Evolutionary conservation across 2,113 vertebrate genomes (phyloP), one percentile per base, ranked within the genome.

Genomic region (Cettia cetti): DNA sequence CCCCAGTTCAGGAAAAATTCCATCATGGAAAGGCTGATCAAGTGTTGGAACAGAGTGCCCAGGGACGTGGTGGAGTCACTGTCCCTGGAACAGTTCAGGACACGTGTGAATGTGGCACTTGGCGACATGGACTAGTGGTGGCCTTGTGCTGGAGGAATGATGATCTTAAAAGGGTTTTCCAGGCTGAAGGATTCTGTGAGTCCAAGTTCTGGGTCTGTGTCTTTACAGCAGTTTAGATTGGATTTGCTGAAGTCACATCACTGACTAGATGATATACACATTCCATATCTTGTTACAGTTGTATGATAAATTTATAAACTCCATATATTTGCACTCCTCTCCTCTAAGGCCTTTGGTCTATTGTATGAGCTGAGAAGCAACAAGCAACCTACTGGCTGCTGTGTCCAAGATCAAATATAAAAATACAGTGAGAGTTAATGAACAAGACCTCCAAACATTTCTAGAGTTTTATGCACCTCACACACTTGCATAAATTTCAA

Each of bases 61-160:
- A 45, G 33, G 23, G 60, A 50, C 52, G 19, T 33, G 27, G 33
- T 52, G 6, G 19, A 45, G 24, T 74, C 53, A 45, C 37, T 44
- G 33, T 60, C 39, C 16, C 24, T 30, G 45, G 19, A 11, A 45
- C 39, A 39, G 60, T 30, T 66, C 45, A 66, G 40, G 75, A 39
- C 6, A 14, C 0, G 0, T 52, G 33, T 74, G 45, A 44, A 26
- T 31, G 45, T 82, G 61, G 20, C 3, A 3, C 33, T 1, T 52
- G 60, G 44, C 59, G 52, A 20, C 16, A 13, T 0, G 3, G 54
- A 28, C 52, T 53, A 30, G 19, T 45, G 37, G 10, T 60, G 53
- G 28, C 28, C 33, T 65, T 45, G 23, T 82, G 70, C 60, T 66
- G 39, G 9, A 16, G 37, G 16, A 57, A 22, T 39, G 30, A 17